These are phyloP conservation scores for Drosophila pallidifrons DNA, from an alignment of 1,140 invertebrate species.

Conservation along the genomic window DNA sequence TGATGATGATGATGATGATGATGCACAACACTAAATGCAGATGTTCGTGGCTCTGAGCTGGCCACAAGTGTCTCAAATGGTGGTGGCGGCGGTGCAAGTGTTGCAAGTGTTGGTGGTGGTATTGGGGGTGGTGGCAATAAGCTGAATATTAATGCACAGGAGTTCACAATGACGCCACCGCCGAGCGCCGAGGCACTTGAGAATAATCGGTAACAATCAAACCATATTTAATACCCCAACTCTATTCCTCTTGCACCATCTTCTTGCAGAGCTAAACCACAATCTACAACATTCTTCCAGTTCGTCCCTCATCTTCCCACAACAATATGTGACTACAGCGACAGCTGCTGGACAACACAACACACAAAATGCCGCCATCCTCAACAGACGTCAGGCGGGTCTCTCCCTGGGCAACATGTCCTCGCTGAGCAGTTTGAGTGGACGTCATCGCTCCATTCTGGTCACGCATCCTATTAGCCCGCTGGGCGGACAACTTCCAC, in stretches of 20 bases:
- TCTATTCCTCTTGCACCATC: constrained; percentile 68
- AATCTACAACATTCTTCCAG: constrained; percentile 84
- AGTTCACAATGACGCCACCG: constrained; percentile 90
- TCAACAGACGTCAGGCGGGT: constrained; percentile 73
- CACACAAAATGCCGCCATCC: constrained; percentile 54
- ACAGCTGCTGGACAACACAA: constrained; percentile 39
- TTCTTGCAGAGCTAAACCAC: constrained; percentile 84
- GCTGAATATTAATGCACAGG: constrained; percentile 93
- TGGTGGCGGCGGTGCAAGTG: constrained; percentile 51
- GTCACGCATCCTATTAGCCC: constrained; percentile 77
- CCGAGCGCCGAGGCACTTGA: constrained; percentile 59
- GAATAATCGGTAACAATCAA: constrained; percentile 75
- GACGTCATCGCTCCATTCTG: constrained; percentile 83
- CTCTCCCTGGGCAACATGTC: constrained; percentile 77
- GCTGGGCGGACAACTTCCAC: constrained; percentile 71
- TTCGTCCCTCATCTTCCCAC: constrained; percentile 85
- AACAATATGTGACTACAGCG: constrained; percentile 59
- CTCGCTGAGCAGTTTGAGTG: constrained; percentile 39
- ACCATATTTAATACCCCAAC: constrained; percentile 64
- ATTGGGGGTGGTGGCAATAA: constrained; percentile 85
- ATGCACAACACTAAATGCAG: constrained; percentile 40
- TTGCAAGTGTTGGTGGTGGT: constrained; percentile 61
- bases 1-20: constrained; percentile 3
- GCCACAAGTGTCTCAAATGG: constrained; percentile 4
- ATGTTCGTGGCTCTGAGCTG: constrained; percentile 60